A percentile compares a stretch with the other conserved stretches of the same genome.
phyloP scores from a whole-genome alignment of 2,797 vertebrate species.

The Toxotes lorentzi region DNA sequence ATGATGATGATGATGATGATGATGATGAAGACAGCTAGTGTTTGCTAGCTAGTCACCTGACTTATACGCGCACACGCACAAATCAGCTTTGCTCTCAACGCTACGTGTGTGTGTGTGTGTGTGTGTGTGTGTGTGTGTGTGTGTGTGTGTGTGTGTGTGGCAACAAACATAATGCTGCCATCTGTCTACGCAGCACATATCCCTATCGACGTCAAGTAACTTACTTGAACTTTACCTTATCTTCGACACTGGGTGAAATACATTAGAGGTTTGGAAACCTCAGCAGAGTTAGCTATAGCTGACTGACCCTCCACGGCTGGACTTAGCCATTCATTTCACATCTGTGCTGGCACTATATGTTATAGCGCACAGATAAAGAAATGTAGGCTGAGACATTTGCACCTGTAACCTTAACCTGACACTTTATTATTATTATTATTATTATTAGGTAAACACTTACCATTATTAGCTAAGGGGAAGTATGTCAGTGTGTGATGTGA shows the following conservation, averaged over 20 bases:
- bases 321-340: constrained; percentile 33
- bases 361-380: too few relatives aligned
- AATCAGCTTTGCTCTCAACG: constrained; percentile 63
- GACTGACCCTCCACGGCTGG: not conserved
- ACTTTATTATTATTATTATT: not conserved
- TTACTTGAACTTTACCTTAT: not conserved
- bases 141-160: constrained; percentile 19
- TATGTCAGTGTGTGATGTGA: not conserved
- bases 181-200: constrained; percentile 15
- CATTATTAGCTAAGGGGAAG: too few relatives aligned
- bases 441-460: too few relatives aligned
- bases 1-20: constrained; percentile 8
- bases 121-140: constrained; percentile 23
- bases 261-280: not conserved
- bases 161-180: constrained; percentile 12
- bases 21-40: constrained; percentile 25
- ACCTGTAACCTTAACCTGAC: not conserved
- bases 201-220: not conserved
- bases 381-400: not conserved
- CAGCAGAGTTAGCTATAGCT: constrained; percentile 25
- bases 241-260: not conserved
- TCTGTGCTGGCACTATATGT: not conserved
- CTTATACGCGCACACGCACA: constrained; percentile 46
- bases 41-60: constrained; percentile 69
- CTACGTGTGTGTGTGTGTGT: constrained; percentile 10